These are phyloP conservation scores for Acromyrmex heyeri DNA, from an alignment of 1,140 invertebrate genomes.

Conservation along the genomic window DNA sequence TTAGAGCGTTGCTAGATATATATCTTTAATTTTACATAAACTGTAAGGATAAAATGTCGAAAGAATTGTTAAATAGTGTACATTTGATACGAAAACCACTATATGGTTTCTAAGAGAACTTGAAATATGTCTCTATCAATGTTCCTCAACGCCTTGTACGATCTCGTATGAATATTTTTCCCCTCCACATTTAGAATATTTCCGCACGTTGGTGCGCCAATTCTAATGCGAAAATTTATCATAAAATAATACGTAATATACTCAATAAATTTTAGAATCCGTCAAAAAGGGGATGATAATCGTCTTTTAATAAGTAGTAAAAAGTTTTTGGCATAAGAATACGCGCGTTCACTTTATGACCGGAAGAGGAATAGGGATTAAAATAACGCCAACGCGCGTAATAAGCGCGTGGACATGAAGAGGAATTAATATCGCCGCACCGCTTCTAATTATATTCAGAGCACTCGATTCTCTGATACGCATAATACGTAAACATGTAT, in stretches of 20 bases:
- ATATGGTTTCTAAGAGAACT: not conserved
- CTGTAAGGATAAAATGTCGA: too few relatives aligned
- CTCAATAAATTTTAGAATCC: slow-evolving; percentile 45
- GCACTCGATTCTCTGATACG: slow-evolving; percentile 10
- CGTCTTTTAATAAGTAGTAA: slow-evolving; percentile 26
- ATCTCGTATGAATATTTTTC: not conserved
- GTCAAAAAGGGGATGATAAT: slow-evolving; percentile 33
- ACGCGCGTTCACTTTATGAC: not conserved
- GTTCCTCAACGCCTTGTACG: not conserved
- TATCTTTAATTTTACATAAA: too few relatives aligned
- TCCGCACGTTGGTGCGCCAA: not conserved
- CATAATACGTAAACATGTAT: slow-evolving; percentile 25
- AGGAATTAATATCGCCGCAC: not conserved
- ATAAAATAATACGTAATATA: not conserved
- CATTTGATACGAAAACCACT: not conserved
- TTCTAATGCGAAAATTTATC: slow-evolving; percentile 7
- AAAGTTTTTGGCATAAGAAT: not conserved
- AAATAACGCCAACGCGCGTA: not conserved
- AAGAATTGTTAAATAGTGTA: not conserved
- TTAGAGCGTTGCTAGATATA: too few relatives aligned
- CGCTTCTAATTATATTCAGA: slow-evolving; percentile 39
- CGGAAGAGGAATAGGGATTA: slow-evolving; percentile 8
- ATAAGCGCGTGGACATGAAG: not conserved
- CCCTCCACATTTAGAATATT: not conserved
- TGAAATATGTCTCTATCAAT: not conserved